Conservation (phyloP, 2,888 invertebrate species). For the Phoenoteleia sp. region DNA sequence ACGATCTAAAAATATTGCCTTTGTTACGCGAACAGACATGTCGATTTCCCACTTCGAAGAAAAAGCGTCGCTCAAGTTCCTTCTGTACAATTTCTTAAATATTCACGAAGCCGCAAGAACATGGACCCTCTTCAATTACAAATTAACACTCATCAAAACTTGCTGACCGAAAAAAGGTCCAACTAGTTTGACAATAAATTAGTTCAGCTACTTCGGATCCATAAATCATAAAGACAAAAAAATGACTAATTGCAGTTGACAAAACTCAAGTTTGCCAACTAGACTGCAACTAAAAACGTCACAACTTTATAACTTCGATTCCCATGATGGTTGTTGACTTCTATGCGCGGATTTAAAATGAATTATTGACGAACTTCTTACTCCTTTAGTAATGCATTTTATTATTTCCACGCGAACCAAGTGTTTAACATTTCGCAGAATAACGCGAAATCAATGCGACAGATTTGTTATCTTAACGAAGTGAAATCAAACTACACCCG, state of each 20-base stretch:
- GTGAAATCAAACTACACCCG: no score
- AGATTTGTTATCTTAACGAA: no score
- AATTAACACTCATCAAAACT: not conserved
- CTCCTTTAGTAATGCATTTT: not conserved
- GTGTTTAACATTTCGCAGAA: not conserved
- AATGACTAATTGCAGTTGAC: conserved; percentile 52
- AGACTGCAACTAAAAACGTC: conserved; percentile 34
- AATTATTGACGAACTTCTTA: not conserved
- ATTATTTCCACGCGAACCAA: not conserved
- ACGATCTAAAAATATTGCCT: conserved; percentile 40
- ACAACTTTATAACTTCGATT: conserved; percentile 30
- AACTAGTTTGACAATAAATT: conserved; percentile 24
- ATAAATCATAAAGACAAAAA: conserved; percentile 24
- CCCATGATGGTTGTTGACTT: conserved; percentile 15
- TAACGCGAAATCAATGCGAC: no score
- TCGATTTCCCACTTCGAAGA: not conserved
- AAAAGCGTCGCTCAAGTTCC: no score
- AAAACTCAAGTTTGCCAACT: conserved; percentile 34
- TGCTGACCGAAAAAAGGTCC: not conserved
- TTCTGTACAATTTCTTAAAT: not conserved
- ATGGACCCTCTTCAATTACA: no score
- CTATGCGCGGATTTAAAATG: not conserved
- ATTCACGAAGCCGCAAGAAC: not conserved
- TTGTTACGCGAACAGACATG: not conserved
- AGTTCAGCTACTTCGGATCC: not conserved